A percentile compares a stretch with the other conserved stretches of the same genome.
Conservation (phyloP, 2,888 invertebrate species). For the Pelosia muscerda region DNA sequence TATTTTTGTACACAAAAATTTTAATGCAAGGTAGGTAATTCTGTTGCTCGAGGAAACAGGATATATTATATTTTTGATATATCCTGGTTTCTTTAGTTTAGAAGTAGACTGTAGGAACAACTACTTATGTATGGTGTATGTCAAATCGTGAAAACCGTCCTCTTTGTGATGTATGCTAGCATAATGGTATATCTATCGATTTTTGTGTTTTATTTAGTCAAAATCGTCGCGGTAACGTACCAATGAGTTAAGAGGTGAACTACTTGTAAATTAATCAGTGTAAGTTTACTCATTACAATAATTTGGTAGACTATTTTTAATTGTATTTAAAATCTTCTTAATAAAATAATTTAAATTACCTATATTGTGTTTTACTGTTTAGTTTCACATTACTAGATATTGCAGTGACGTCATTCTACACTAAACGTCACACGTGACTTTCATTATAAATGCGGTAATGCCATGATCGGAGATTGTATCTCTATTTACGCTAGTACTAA, state of each 20-base stretch:
- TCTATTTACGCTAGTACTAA: no score
- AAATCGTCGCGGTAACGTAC: slow-evolving; percentile 64
- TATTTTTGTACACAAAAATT: slow-evolving; percentile 53
- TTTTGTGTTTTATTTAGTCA: slow-evolving; percentile 64
- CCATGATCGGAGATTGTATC: no score
- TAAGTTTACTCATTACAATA: slow-evolving; percentile 62
- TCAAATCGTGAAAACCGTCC: slow-evolving; percentile 67
- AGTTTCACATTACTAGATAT: no score
- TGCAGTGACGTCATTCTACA: no score
- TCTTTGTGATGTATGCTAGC: slow-evolving; percentile 47
- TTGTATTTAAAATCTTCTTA: slow-evolving; percentile 81
- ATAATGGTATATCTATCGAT: slow-evolving; percentile 51
- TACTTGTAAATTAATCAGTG: slow-evolving; percentile 72
- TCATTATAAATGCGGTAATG: no score
- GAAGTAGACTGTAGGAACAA: slow-evolving; percentile 39
- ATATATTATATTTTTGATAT: slow-evolving; percentile 58
- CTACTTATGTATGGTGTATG: slow-evolving; percentile 52
- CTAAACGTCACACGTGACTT: no score
- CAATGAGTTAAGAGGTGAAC: slow-evolving; percentile 57
- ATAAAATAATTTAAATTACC: slow-evolving; percentile 71
- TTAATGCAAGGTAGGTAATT: slow-evolving; percentile 47
- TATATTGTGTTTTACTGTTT: not conserved
- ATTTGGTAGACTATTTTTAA: slow-evolving; percentile 66
- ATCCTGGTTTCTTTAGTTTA: slow-evolving; percentile 54
- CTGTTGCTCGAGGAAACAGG: slow-evolving; percentile 52